Conservation (phyloP, 2,888 invertebrate genomes). For the Dascillus cervinus region DNA sequence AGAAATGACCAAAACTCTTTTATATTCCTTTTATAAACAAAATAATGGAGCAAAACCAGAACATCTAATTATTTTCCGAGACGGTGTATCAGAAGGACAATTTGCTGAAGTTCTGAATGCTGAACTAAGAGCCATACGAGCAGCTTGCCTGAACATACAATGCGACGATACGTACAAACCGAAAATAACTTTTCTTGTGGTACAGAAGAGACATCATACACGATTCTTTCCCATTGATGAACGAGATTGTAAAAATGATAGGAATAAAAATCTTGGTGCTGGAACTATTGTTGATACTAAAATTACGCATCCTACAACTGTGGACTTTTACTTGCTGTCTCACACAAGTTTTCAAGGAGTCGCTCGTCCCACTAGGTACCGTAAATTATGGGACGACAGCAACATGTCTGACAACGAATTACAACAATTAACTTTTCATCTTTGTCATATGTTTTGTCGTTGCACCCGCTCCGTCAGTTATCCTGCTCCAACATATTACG, state of each 20-base stretch:
- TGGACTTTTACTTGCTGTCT: slow-evolving; percentile 76
- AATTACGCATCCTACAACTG: slow-evolving; percentile 78
- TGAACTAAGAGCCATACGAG: slow-evolving; percentile 61
- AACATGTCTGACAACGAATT: slow-evolving; percentile 63
- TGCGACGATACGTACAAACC: slow-evolving; percentile 54
- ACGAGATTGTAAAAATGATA: slow-evolving; percentile 45
- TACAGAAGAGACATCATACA: slow-evolving; percentile 95
- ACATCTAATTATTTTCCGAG: slow-evolving; percentile 70
- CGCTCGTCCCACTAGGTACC: slow-evolving; percentile 79
- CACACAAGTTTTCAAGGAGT: slow-evolving; percentile 72
- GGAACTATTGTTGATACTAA: slow-evolving; percentile 75
- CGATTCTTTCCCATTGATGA: slow-evolving; percentile 49
- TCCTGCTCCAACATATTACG: slow-evolving; percentile 82
- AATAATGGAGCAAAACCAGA: slow-evolving; percentile 46
- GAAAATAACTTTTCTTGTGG: slow-evolving; percentile 82
- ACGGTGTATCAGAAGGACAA: slow-evolving; percentile 84
- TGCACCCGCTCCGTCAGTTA: slow-evolving; percentile 79
- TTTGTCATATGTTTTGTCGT: slow-evolving; percentile 80
- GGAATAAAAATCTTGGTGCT: slow-evolving; percentile 69
- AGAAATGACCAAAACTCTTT: slow-evolving; percentile 48
- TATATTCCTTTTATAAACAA: slow-evolving; percentile 49
- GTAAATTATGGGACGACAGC: slow-evolving; percentile 74
- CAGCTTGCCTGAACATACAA: slow-evolving; percentile 57
- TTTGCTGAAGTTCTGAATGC: slow-evolving; percentile 59
- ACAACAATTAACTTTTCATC: slow-evolving; percentile 69